A percentile compares a stretch with the other conserved stretches of the same genome.
phyloP scores from a whole-genome alignment of 2,113 vertebrate genomes.

The Eublepharis macularius region DNA sequence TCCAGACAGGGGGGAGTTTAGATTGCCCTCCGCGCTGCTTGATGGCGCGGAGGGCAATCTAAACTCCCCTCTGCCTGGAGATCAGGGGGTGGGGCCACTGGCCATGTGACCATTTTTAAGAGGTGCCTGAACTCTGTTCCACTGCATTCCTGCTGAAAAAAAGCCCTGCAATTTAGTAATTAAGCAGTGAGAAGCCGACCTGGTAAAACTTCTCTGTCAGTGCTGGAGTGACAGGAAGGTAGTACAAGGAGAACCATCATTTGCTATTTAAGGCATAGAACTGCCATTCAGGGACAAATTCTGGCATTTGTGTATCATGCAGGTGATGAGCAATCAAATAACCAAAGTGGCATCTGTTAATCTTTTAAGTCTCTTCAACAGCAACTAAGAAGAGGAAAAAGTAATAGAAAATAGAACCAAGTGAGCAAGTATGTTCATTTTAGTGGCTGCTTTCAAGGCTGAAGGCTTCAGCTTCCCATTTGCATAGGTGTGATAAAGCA shows the following conservation, averaged over 20 bases:
- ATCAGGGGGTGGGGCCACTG: too few relatives aligned
- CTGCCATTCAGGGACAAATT: not conserved
- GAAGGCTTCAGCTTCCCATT: not conserved
- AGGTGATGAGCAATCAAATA: not conserved
- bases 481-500: not conserved
- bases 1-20: too few relatives aligned
- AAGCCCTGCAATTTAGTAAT: not conserved
- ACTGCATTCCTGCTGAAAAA: too few relatives aligned
- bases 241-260: not conserved
- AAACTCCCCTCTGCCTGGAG: too few relatives aligned
- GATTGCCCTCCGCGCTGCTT: too few relatives aligned
- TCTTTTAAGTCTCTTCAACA: not conserved
- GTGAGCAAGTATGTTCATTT: not conserved
- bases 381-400: not conserved
- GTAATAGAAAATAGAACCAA: not conserved
- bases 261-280: not conserved
- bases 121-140: too few relatives aligned
- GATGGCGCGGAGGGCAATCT: too few relatives aligned
- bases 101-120: too few relatives aligned
- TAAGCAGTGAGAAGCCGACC: not conserved
- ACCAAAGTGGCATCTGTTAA: not conserved
- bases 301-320: not conserved
- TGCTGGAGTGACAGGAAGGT: not conserved
- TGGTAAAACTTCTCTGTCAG: not conserved
- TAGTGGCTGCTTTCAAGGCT: not conserved